A percentile compares a stretch with the other conserved stretches of the same genome.
Evolutionary conservation across 2,797 vertebrate species (phyloP).

Genomic region (Hydrolagus colliei): DNA sequence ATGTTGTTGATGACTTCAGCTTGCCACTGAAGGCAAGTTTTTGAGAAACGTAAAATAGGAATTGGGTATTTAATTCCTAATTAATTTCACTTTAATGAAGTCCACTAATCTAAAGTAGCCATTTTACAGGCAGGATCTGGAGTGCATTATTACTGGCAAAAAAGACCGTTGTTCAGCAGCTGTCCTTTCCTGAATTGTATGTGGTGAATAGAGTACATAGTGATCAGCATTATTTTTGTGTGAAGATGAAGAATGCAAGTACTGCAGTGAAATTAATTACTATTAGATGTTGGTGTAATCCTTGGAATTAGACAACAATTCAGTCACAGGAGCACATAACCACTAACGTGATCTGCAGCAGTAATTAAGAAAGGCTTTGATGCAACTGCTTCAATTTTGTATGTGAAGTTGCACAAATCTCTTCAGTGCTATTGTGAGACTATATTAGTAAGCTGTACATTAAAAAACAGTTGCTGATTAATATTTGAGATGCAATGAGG

Average conservation of each 20-base stretch:
- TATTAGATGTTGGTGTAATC: not conserved
- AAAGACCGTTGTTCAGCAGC: not conserved
- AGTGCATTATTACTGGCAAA: not conserved
- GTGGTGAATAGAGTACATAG: not conserved
- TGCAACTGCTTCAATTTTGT: not conserved
- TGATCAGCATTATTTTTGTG: no score
- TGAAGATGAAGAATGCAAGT: not conserved
- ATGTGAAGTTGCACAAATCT: no score
- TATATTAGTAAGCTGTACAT: not conserved
- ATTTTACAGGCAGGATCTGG: not conserved
- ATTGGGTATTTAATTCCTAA: no score
- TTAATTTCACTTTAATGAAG: no score
- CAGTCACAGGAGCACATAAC: not conserved
- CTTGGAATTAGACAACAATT: not conserved
- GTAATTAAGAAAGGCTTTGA: not conserved
- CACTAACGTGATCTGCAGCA: no score
- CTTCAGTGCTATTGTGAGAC: not conserved
- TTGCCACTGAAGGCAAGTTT: not conserved
- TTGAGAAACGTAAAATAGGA: not conserved
- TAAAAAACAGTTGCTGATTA: not conserved
- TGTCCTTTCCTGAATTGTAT: not conserved
- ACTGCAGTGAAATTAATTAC: not conserved
- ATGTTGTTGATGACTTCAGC: conserved; percentile 10
- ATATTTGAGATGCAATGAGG: not conserved
- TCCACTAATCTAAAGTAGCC: not conserved